Evolutionary conservation across 2,113 vertebrate genomes (phyloP).

Genomic region (Cyprinodon brontotheroides): DNA sequence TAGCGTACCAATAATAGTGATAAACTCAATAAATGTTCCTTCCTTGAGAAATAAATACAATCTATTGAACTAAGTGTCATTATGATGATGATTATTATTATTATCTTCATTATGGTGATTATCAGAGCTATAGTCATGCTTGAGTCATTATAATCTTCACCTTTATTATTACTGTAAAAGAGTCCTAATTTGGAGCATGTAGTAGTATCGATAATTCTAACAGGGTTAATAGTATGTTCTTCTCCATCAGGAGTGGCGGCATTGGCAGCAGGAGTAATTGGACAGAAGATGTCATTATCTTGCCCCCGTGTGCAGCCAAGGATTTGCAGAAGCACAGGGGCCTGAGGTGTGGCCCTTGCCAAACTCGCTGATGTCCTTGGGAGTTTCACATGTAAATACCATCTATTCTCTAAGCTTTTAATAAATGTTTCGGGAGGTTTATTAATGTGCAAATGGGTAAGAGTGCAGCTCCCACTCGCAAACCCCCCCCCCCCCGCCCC

Average conservation of each 20-base stretch:
- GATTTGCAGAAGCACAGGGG: constrained; percentile 63
- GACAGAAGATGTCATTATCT: constrained; percentile 75
- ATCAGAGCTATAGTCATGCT: constrained; percentile 7
- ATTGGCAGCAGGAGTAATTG: constrained; percentile 72
- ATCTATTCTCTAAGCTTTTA: constrained; percentile 77
- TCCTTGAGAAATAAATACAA: constrained; percentile 28
- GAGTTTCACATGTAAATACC: constrained; percentile 77
- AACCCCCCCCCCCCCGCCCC: constrained; percentile 32
- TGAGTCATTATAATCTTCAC: constrained; percentile 31
- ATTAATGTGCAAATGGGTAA: constrained; percentile 82
- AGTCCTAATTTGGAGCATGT: constrained; percentile 50
- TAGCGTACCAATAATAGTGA: constrained; percentile 74
- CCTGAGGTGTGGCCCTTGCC: constrained; percentile 59
- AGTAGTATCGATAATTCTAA: constrained; percentile 67
- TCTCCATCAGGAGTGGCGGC: constrained; percentile 71
- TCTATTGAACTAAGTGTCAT: constrained; percentile 2
- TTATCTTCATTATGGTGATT: neutral
- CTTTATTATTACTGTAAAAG: constrained; percentile 43
- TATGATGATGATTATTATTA: constrained; percentile 15
- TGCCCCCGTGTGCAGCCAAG: constrained; percentile 58
- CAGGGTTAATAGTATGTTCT: constrained; percentile 73
- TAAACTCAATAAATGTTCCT: constrained; percentile 64
- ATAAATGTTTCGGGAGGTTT: constrained; percentile 80
- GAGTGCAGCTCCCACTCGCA: constrained; percentile 24
- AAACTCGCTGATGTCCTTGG: constrained; percentile 62